phyloP scores from a whole-genome alignment of 2,113 vertebrate genomes.

The Neogobius melanostomus region DNA sequence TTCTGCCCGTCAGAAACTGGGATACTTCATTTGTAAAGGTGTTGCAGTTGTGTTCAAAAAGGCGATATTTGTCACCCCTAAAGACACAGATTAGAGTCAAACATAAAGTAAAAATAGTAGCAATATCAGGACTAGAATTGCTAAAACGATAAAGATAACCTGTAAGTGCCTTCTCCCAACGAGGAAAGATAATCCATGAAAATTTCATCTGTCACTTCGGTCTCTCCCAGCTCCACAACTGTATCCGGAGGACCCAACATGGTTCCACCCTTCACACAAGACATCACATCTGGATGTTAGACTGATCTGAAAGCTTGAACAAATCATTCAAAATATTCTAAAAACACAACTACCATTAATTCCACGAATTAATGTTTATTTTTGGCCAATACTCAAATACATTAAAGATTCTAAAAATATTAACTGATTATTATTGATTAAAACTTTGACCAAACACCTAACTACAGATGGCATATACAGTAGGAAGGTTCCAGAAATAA shows the following conservation, averaged over 20 bases:
- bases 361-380: too few relatives aligned
- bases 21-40: conserved; percentile 97
- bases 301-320: neutral
- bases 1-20: conserved; percentile 92
- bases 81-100: neutral
- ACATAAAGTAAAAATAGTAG: neutral
- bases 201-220: conserved; percentile 95
- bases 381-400: too few relatives aligned
- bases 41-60: conserved; percentile 99
- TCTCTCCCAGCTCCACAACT: conserved; percentile 92
- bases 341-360: too few relatives aligned
- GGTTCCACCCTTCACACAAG: conserved; percentile 84
- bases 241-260: conserved; percentile 93
- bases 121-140: neutral
- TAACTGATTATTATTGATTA: too few relatives aligned
- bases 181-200: conserved; percentile 95
- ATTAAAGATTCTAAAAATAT: too few relatives aligned
- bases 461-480: too few relatives aligned
- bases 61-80: conserved; percentile 89
- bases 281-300: neutral
- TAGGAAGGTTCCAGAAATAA: too few relatives aligned
- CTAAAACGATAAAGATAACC: conserved; percentile 56
- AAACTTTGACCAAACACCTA: too few relatives aligned
- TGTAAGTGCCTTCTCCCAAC: conserved; percentile 91
- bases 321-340: too few relatives aligned